Evolutionary conservation across 2,797 vertebrate genomes (phyloP).

Genomic region (Clarias laeviceps): DNA sequence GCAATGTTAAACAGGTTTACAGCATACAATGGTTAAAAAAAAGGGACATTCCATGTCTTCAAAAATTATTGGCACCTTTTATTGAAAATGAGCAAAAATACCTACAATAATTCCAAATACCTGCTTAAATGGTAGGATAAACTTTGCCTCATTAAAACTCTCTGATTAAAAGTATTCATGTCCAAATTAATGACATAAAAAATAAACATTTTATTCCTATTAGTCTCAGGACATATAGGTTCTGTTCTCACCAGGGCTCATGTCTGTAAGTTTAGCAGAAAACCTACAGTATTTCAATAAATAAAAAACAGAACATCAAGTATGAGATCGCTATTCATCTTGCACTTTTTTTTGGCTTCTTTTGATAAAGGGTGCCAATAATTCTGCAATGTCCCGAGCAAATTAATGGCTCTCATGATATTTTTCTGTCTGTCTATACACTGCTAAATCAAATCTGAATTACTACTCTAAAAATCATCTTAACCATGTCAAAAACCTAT

Average conservation of each 20-base stretch:
- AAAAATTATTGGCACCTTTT: neutral
- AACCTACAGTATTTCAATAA: neutral
- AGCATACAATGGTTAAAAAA: conserved; percentile 41
- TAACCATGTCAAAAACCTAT: conserved; percentile 5
- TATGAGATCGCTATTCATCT: neutral
- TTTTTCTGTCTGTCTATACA: neutral
- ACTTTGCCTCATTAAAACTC: too few species aligned
- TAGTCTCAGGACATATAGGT: neutral
- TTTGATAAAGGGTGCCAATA: conserved; percentile 4
- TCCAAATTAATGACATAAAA: neutral
- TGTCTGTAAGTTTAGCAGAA: neutral
- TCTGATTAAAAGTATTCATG: neutral
- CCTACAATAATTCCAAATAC: neutral
- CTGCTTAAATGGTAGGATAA: neutral
- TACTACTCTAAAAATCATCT: neutral
- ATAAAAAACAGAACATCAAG: neutral
- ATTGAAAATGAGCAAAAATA: neutral
- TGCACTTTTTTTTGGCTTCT: neutral
- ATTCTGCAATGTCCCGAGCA: neutral
- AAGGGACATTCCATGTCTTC: neutral
- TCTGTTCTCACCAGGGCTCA: neutral
- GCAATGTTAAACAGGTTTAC: conserved; percentile 36
- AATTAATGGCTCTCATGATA: conserved; percentile 16
- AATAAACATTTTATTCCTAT: too few species aligned
- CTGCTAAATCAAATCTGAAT: conserved; percentile 25